A percentile compares a stretch with the other conserved stretches of the same genome.
Evolutionary conservation across 2,888 invertebrate species (phyloP).

Genomic region (Scaptomyza reducta): DNA sequence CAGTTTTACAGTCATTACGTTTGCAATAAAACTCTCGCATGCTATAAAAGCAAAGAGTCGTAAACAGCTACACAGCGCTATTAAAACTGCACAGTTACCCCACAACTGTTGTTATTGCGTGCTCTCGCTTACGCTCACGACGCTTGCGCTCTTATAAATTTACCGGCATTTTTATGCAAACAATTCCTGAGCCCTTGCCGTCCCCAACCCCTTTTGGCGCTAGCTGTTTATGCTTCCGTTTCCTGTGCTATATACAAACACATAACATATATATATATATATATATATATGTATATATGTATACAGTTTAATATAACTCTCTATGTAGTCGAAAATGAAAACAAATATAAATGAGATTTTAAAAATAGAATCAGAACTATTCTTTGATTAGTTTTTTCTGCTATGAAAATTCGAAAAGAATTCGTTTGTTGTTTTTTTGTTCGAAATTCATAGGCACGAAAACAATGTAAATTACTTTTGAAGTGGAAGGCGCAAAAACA

Average conservation of each 20-base stretch:
- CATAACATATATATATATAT: background rate
- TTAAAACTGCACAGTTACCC: slow-evolving; percentile 17
- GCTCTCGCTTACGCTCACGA: slow-evolving; percentile 20
- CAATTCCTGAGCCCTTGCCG: slow-evolving; percentile 14
- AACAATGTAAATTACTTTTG: slow-evolving; percentile 72
- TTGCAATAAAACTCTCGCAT: slow-evolving; percentile 54
- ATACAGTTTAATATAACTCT: slow-evolving; percentile 15
- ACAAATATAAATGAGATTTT: slow-evolving; percentile 45
- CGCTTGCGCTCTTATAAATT: slow-evolving; percentile 64
- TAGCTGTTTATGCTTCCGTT: slow-evolving; percentile 46
- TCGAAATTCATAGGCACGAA: slow-evolving; percentile 21
- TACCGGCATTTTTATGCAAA: slow-evolving; percentile 74
- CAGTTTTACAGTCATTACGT: slow-evolving; percentile 29
- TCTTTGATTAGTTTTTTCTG: slow-evolving; percentile 39
- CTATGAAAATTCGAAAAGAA: slow-evolving; percentile 36
- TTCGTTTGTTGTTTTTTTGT: slow-evolving; percentile 29
- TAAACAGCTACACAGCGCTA: slow-evolving; percentile 6
- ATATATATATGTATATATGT: background rate
- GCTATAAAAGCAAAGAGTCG: slow-evolving; percentile 45
- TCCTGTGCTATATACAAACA: slow-evolving; percentile 40
- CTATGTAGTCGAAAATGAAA: slow-evolving; percentile 32
- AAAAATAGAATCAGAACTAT: slow-evolving; percentile 55
- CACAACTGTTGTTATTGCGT: slow-evolving; percentile 52
- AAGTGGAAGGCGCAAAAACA: slow-evolving; percentile 48
- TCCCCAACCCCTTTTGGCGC: background rate